Evolutionary conservation across 2,797 vertebrate genomes (phyloP).

Genomic region (Enteromius afrohamiltoni): DNA sequence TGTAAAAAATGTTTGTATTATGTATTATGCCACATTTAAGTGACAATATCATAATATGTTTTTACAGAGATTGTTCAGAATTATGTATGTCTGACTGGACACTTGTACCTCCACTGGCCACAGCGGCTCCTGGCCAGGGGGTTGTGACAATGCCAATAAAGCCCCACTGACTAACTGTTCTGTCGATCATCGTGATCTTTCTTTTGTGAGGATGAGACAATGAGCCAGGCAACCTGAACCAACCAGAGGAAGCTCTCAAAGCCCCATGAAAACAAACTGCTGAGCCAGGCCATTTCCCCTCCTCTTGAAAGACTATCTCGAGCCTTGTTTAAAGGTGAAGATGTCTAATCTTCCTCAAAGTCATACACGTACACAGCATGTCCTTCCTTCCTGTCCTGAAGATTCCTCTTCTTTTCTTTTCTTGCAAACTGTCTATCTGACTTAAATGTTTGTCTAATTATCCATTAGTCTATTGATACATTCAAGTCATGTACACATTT

Average conservation of each 20-base stretch:
- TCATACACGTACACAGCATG: constrained; percentile 69
- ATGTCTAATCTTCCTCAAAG: constrained; percentile 78
- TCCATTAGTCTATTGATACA: not conserved
- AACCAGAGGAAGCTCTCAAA: constrained; percentile 83
- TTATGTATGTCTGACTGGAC: not conserved
- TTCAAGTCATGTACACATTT: not conserved
- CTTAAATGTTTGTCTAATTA: constrained; percentile 52
- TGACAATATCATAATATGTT: not conserved
- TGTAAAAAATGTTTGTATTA: not conserved
- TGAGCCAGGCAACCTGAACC: constrained; percentile 80
- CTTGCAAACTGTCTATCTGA: constrained; percentile 7
- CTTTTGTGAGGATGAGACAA: constrained; percentile 75
- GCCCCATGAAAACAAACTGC: constrained; percentile 80
- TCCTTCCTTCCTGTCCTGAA: constrained; percentile 49
- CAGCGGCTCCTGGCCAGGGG: not conserved
- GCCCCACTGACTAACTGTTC: constrained; percentile 57
- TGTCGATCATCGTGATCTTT: constrained; percentile 67
- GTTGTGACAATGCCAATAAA: constrained; percentile 49
- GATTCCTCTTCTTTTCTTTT: not conserved
- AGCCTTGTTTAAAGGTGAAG: constrained; percentile 78
- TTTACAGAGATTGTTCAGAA: not conserved
- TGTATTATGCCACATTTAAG: not conserved
- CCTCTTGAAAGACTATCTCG: constrained; percentile 80
- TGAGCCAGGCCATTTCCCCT: constrained; percentile 76
- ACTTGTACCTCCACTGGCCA: constrained; percentile 5